These are phyloP conservation scores for Caenorhabditis brenneri DNA, from an alignment of 1,140 invertebrate genomes.

Conservation along the genomic window DNA sequence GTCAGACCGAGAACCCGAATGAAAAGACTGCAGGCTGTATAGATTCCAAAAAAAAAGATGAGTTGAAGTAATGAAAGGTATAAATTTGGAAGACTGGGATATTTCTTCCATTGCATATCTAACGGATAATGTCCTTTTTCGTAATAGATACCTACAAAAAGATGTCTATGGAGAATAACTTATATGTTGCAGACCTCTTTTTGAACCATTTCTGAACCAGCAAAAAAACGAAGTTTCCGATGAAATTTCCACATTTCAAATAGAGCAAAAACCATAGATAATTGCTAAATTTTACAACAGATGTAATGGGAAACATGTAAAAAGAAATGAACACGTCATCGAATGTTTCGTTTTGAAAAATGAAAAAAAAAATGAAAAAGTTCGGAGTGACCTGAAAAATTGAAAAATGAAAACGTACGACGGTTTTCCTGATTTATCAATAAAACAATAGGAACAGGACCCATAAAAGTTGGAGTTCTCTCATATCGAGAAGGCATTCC, in stretches of 20 bases:
- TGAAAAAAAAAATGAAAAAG: not conserved
- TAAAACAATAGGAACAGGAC: not conserved
- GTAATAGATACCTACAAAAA: not conserved
- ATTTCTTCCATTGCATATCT: slow-evolving; percentile 26
- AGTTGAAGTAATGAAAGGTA: not conserved
- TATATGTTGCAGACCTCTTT: not conserved
- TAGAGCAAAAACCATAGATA: not conserved
- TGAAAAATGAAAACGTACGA: no score
- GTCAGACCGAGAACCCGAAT: not conserved
- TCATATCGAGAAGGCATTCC: slow-evolving; percentile 9
- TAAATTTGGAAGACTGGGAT: not conserved
- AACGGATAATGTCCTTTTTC: not conserved
- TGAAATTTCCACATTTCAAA: not conserved
- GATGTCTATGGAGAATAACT: not conserved
- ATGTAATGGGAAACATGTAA: not conserved
- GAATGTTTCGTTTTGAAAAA: not conserved
- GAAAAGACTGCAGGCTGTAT: not conserved
- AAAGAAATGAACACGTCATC: not conserved
- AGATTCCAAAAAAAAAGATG: slow-evolving; percentile 13
- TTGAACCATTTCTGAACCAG: not conserved
- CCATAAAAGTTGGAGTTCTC: not conserved
- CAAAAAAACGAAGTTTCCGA: not conserved
- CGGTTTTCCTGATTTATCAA: no score
- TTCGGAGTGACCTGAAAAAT: slow-evolving; percentile 3
- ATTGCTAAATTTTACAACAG: not conserved